Conservation (phyloP, 2,797 vertebrate species). For the Tamandua tetradactyla region DNA sequence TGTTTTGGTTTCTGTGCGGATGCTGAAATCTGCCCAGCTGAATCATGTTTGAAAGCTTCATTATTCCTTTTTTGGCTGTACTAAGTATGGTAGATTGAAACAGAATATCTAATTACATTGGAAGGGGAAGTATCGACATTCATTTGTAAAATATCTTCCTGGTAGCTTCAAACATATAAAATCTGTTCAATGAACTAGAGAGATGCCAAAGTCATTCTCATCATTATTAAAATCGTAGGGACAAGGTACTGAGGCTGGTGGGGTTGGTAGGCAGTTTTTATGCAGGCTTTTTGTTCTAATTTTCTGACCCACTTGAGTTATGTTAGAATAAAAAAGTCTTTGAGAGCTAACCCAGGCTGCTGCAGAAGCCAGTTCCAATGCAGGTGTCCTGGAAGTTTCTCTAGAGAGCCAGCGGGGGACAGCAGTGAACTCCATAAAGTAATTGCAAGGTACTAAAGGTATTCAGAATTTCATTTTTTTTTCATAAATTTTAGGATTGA, state of each 20-base stretch:
- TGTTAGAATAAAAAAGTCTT: neutral
- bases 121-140: neutral
- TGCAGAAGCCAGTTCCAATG: neutral
- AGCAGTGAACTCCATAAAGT: neutral
- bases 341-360: neutral
- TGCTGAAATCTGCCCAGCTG: slow-evolving; percentile 36
- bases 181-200: neutral
- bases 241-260: neutral
- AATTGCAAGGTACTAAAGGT: neutral
- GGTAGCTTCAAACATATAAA: neutral
- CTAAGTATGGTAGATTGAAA: slow-evolving; percentile 36
- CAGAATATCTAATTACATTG: slow-evolving; percentile 46
- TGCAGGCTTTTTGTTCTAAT: neutral
- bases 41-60: slow-evolving; percentile 26
- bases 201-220: neutral
- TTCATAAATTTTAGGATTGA: neutral
- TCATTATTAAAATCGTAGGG: neutral
- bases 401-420: neutral
- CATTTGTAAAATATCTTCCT: slow-evolving; percentile 45
- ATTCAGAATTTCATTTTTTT: neutral
- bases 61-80: slow-evolving; percentile 43
- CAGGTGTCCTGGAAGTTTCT: neutral
- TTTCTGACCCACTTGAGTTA: accelerated
- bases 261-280: neutral
- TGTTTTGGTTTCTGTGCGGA: neutral